Base-by-base conservation (phyloP, 1,140 invertebrate genomes). In the Panulirus ornatus region DNA sequence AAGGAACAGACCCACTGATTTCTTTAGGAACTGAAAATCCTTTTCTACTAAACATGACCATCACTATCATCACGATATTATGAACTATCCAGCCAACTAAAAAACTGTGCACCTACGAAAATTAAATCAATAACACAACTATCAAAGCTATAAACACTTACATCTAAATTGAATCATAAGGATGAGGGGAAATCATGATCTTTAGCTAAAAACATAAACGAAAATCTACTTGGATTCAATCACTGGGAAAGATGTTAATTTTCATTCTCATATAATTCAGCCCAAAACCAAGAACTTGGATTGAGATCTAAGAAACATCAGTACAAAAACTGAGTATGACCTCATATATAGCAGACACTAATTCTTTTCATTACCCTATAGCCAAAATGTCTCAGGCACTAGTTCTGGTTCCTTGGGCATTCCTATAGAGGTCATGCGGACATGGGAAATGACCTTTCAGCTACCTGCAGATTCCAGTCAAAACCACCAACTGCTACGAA, bases 401-500 rank as follows among this genome's bases (percentile, higher is more conserved):
- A 40, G n/a, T n/a, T 40, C 81, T n/a, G 81, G 27, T 58, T 22
- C 47, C 1, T 40, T 66, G n/a, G 81, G 58, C 2, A 38, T 40
- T 19, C 22, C 30, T 51, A 38, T 19, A 14, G 51, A 8, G 42
- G 22, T 38, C 70, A 84, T 84, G 70, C 70, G 58, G 76, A 81
- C 22, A 79, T 44, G 27, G 73, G 19, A 27, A 36, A 8, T 54
- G 54, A 73, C 42, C 51, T 78, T 3, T 47, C 36, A 81, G 79
- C 78, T 93, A 93, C 93, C 93, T 95, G 95, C 63, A 96, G 93
- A 92, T 95, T 99, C 99, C 99, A 99, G 95, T 99, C 98, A 94
- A 99, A 99, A 71, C 98, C 98, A 71, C 98, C 98, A 30, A 99
- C 97, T 94, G 98, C 97, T 42, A 98, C 97, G 36, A 97, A 96